Evolutionary conservation across 2,113 vertebrate species (phyloP).

Genomic region (Pomatorhinus ruficollis): DNA sequence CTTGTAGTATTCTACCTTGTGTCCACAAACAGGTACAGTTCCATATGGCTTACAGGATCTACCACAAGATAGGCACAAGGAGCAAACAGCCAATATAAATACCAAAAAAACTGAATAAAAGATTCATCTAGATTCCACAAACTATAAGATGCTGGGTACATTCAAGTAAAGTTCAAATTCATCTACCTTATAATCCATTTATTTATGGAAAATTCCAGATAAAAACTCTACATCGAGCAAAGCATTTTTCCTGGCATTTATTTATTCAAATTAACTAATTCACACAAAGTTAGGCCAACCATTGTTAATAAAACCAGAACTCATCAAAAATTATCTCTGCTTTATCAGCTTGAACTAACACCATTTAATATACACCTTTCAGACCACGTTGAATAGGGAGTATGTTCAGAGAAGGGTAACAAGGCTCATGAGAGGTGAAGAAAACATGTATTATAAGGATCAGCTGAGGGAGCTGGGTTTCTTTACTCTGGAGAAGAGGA

Average conservation of each 20-base stretch:
- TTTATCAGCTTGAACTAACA: not conserved
- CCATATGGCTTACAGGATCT: not conserved
- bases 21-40: not conserved
- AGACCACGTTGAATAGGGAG: not conserved
- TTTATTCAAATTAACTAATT: not conserved
- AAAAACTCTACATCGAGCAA: not conserved
- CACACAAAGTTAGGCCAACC: not conserved
- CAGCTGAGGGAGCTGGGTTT: not conserved
- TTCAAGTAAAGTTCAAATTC: not conserved
- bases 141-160: not conserved
- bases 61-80: not conserved
- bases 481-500: not conserved
- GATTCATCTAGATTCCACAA: not conserved
- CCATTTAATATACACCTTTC: not conserved
- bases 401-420: not conserved
- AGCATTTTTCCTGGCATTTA: not conserved
- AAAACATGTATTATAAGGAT: not conserved
- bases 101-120: not conserved
- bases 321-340: fast-evolving
- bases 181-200: not conserved
- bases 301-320: not conserved
- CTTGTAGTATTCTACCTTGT: not conserved
- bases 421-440: not conserved
- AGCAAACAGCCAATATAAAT: not conserved
- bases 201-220: not conserved